phyloP scores from a whole-genome alignment of 2,888 invertebrate species.

The Heliconius hortense region DNA sequence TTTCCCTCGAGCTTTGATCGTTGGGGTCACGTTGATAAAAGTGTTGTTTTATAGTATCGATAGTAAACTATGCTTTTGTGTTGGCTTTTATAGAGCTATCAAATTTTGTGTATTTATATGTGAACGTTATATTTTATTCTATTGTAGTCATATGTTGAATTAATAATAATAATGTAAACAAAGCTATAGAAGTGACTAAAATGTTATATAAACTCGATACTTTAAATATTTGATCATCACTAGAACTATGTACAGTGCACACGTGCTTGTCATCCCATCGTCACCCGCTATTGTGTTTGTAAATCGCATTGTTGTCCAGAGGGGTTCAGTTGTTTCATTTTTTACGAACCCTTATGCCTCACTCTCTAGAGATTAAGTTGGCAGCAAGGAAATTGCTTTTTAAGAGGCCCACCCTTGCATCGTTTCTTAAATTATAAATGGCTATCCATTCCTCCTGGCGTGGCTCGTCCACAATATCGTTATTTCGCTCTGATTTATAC shows the following conservation, averaged over 20 bases:
- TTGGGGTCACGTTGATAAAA: constrained; percentile 31
- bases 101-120: not conserved
- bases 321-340: constrained; percentile 55
- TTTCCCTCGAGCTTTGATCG: constrained; percentile 35
- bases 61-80: constrained; percentile 12
- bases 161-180: not conserved
- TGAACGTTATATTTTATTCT: not conserved
- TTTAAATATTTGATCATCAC: constrained; percentile 51
- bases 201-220: constrained; percentile 21
- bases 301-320: constrained; percentile 59
- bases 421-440: constrained; percentile 47
- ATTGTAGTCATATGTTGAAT: not conserved
- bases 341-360: constrained; percentile 46
- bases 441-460: constrained; percentile 42
- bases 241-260: constrained; percentile 27
- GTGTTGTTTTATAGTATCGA: constrained; percentile 29
- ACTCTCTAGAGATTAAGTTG: constrained; percentile 49
- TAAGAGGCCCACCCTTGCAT: constrained; percentile 45
- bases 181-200: not conserved
- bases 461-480: constrained; percentile 41
- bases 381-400: constrained; percentile 49
- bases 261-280: constrained; percentile 41
- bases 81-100: not conserved
- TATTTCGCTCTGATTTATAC: constrained; percentile 41
- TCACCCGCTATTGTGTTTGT: constrained; percentile 53